Percentiles rank a stretch among this genome's conserved stretches.
Evolutionary conservation across 2,113 vertebrate genomes (phyloP).

Genomic region (Antidorcas marsupialis): DNA sequence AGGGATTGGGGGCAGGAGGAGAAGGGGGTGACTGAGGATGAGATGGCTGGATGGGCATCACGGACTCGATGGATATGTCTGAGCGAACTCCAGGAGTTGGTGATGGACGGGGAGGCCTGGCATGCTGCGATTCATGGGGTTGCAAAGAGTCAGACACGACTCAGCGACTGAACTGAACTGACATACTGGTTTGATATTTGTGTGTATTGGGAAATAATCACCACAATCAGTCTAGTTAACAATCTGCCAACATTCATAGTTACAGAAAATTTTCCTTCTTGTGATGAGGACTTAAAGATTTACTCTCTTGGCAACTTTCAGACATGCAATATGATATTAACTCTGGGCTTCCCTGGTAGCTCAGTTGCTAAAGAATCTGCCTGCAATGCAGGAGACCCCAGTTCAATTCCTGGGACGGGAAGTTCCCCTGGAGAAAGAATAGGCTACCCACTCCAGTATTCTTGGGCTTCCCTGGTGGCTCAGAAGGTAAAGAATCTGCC

Average conservation of each 20-base stretch:
- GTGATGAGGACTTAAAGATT: background rate
- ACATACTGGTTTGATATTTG: background rate
- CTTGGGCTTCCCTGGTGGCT: background rate
- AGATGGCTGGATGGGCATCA: no score
- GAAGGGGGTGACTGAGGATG: no score
- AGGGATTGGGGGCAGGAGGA: no score
- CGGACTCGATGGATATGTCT: no score
- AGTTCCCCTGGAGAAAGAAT: background rate
- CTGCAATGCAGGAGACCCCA: background rate
- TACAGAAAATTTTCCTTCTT: background rate
- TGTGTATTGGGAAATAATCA: background rate
- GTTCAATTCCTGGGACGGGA: background rate
- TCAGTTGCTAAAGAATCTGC: background rate
- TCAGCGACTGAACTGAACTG: no score
- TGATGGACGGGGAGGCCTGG: no score
- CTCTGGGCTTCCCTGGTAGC: background rate
- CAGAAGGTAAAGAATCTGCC: background rate
- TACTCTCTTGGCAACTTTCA: background rate
- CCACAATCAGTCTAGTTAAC: background rate
- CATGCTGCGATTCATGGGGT: no score
- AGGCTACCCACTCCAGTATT: background rate
- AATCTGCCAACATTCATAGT: background rate
- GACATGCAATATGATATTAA: background rate
- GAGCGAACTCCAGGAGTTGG: no score
- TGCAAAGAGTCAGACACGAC: fast-evolving